Conservation (phyloP, 2,797 vertebrate species). For the Neosilurus hyrtlii region DNA sequence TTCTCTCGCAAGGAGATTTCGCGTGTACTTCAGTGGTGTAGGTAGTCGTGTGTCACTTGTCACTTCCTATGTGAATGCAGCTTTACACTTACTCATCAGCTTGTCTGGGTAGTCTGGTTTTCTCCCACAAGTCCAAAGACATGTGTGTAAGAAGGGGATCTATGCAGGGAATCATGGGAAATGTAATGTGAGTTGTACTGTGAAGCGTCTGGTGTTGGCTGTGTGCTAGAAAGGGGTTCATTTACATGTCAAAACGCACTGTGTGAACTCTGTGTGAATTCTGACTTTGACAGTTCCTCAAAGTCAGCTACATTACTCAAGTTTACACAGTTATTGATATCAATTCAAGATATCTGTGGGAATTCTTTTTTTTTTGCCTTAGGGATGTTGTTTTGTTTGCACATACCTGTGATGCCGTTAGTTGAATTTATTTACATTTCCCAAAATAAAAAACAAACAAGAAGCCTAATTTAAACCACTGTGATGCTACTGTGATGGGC, state of each 20-base stretch:
- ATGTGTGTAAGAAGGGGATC: no score
- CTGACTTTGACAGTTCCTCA: neutral
- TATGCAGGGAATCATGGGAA: no score
- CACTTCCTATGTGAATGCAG: no score
- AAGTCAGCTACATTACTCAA: neutral
- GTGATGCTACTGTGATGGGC: neutral
- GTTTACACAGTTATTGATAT: neutral
- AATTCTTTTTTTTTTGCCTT: neutral
- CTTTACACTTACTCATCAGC: no score
- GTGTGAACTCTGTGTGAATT: neutral
- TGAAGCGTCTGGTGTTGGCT: no score
- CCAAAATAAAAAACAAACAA: neutral
- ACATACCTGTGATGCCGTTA: neutral
- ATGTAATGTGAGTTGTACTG: no score
- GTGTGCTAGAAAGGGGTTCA: neutral
- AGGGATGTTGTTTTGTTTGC: neutral
- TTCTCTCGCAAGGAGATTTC: no score
- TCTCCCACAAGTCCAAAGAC: no score
- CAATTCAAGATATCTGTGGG: neutral
- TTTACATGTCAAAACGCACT: neutral
- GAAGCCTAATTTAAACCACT: neutral
- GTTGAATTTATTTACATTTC: neutral
- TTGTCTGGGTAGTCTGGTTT: no score
- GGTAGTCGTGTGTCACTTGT: no score
- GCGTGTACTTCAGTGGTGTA: no score